These are phyloP conservation scores for Porites cylindrica DNA, from an alignment of 92 coral and sea anemone species.

Conservation along the genomic window DNA sequence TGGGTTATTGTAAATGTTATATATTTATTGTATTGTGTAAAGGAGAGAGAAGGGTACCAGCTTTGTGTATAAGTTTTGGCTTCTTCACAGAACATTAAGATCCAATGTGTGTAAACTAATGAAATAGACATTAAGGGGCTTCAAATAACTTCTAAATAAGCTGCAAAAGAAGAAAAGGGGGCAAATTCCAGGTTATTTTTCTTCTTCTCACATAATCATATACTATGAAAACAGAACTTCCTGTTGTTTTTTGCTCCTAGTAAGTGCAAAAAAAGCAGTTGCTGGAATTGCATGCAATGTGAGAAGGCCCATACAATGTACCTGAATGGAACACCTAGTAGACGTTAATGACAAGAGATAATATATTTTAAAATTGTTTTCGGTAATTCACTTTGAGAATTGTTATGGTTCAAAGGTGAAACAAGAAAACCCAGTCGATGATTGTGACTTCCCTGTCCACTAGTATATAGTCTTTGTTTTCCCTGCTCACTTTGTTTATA, in stretches of 20 bases:
- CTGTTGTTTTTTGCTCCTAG: not conserved
- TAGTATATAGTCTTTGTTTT: slow-evolving; percentile 18
- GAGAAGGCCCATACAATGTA: slow-evolving; percentile 2
- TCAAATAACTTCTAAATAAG: no score
- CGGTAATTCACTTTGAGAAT: not conserved
- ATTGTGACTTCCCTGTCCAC: slow-evolving; percentile 22
- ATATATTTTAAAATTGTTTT: slow-evolving; percentile 5
- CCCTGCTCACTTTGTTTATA: slow-evolving; percentile 15
- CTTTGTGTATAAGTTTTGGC: slow-evolving; percentile 12
- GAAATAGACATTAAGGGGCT: no score
- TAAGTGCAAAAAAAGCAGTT: not conserved
- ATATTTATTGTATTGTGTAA: slow-evolving; percentile 19
- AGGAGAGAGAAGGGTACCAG: slow-evolving; percentile 1
- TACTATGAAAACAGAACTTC: not conserved
- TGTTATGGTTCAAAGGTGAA: not conserved
- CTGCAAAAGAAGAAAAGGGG: no score
- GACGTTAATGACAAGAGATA: slow-evolving; percentile 2
- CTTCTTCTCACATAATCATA: no score
- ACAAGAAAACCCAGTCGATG: slow-evolving; percentile 14
- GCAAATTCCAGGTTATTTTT: no score
- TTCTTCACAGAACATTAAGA: slow-evolving; percentile 21
- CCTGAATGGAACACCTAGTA: slow-evolving; percentile 26
- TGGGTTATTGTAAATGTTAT: slow-evolving; percentile 9
- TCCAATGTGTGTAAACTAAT: no score
- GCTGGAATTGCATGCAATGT: not conserved